These are phyloP conservation scores for Zeuzera pyrina DNA, from an alignment of 2,888 invertebrate genomes.

Conservation along the genomic window DNA sequence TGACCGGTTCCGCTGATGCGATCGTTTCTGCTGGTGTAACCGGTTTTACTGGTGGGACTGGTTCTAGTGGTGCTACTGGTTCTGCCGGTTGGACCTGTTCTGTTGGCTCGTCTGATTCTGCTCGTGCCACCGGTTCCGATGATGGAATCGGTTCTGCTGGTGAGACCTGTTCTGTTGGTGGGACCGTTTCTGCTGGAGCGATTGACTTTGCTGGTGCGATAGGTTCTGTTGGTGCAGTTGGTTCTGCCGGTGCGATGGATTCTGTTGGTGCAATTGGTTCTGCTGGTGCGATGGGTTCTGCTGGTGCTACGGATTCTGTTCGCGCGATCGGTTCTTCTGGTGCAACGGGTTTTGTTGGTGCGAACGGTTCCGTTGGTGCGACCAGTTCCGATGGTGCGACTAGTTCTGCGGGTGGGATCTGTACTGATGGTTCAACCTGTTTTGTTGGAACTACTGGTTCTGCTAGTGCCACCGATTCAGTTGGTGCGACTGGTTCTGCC, in stretches of 20 bases:
- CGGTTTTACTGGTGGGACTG: slow-evolving; percentile 1
- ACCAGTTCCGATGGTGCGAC: too few species aligned
- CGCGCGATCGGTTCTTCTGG: too few species aligned
- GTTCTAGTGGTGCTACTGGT: slow-evolving; percentile 3
- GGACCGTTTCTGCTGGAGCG: background rate
- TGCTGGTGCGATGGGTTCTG: too few species aligned
- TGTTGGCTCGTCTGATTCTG: background rate
- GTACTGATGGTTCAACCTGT: too few species aligned
- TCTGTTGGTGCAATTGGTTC: too few species aligned
- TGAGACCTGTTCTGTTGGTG: background rate
- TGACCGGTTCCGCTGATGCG: slow-evolving; percentile 7
- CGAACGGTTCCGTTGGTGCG: too few species aligned
- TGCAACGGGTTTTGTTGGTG: too few species aligned
- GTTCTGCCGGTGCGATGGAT: too few species aligned
- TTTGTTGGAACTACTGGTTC: too few species aligned
- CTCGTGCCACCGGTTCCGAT: slow-evolving; percentile 9
- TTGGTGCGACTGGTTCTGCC: background rate
- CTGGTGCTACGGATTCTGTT: too few species aligned
- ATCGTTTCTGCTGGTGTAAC: slow-evolving; percentile 7
- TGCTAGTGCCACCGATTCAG: background rate
- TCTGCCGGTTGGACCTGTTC: slow-evolving; percentile 2
- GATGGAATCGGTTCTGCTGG: background rate
- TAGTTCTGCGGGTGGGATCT: too few species aligned
- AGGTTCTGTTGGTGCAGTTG: slow-evolving; percentile 2
- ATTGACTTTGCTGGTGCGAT: background rate